These are phyloP conservation scores for Caenorhabditis japonica DNA, from an alignment of 2,888 invertebrate genomes.

Conservation along the genomic window DNA sequence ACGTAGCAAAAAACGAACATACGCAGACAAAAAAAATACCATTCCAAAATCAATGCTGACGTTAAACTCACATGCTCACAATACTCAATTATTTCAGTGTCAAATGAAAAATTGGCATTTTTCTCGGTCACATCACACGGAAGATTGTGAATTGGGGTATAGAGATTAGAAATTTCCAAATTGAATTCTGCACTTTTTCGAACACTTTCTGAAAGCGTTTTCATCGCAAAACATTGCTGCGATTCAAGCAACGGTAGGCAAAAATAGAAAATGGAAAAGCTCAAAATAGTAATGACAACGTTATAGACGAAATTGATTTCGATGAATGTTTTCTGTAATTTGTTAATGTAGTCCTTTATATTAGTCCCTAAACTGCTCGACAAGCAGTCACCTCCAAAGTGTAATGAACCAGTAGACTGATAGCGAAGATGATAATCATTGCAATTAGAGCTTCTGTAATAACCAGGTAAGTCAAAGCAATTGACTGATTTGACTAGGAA, in stretches of 20 bases:
- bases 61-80: constrained; percentile 16
- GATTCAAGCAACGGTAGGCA: constrained; percentile 5
- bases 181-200: constrained; percentile 5
- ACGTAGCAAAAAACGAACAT: too few relatives aligned
- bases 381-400: constrained; percentile 17
- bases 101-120: constrained; percentile 8
- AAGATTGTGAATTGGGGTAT: neutral
- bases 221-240: constrained; percentile 16
- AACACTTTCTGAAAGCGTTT: neutral
- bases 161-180: neutral
- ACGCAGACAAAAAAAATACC: too few relatives aligned
- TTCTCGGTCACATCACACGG: constrained; percentile 25
- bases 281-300: neutral
- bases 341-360: neutral
- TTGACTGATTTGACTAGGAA: too few relatives aligned
- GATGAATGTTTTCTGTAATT: constrained; percentile 25
- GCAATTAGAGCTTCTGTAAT: constrained; percentile 19
- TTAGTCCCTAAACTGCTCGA: neutral
- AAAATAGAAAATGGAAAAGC: neutral
- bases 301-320: constrained; percentile 9
- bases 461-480: too few relatives aligned
- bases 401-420: constrained; percentile 29
- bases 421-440: constrained; percentile 6
- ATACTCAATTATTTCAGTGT: constrained; percentile 15
- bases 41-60: neutral